Base-by-base conservation (phyloP, 2,888 invertebrate genomes). In the Rotaria magnacalcarata region DNA sequence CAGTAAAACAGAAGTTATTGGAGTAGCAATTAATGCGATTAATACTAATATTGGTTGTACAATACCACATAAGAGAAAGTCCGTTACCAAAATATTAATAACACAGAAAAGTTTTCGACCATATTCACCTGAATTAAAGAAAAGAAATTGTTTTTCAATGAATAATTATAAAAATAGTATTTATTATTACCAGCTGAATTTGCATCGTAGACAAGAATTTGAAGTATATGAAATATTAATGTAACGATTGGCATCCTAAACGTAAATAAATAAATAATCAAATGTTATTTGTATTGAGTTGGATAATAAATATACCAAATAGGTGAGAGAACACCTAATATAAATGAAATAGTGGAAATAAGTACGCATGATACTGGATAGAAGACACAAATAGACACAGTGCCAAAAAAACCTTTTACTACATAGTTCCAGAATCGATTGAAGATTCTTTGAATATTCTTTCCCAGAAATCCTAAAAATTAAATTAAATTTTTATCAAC, bases 381-480 rank as follows among this genome's bases (percentile, higher is more conserved):
- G 87, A 94, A 91, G 88, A 95, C 92, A 85, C 95, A 92, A 88
- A 96, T 93, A 84, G 93, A 92, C 84, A 94, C 90, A 41, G 96
- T 96, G 67, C 96, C 96, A 87, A 95, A 92, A 84, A 95, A 93
- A 85, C 93, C 96, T 90, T 96, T 95, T 47, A 95, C 91, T 85
- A 95, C 94, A 91, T 96, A 96, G 92, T 96, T 96, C 96, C 96
- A 96, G 85, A 94, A 90, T 52, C 96, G 93, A 91, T 96, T 95
- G 88, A 95, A 92, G 90, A 95, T 95, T 34, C 96, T 93, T 21
- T 95, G 95, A 89, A 96, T 93, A 43, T 96, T 96, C 92, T 96
- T 96, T 85, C 96, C 96, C 88, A 96, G 94, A 87, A 95, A 94
- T 87, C 95, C 95, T 94, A n/a, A 85, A 50, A 50, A 50, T 50